Evolutionary conservation across 2,888 invertebrate species (phyloP).

Genomic region (Tipula helvola): DNA sequence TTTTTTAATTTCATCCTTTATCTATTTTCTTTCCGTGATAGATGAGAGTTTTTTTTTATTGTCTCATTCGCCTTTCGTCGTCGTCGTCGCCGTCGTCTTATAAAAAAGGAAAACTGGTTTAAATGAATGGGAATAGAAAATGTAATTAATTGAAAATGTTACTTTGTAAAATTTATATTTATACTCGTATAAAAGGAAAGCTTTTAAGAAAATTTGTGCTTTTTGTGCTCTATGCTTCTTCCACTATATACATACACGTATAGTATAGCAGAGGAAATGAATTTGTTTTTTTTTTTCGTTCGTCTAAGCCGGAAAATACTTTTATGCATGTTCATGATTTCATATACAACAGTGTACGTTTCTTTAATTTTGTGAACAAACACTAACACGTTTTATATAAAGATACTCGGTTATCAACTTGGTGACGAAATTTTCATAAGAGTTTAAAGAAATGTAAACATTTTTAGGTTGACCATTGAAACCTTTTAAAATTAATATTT

Average conservation of each 20-base stretch:
- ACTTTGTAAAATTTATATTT: not conserved
- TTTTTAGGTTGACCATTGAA: not conserved
- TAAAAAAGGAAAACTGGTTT: not conserved
- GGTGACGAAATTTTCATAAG: not conserved
- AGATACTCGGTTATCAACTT: not conserved
- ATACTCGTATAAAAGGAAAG: not conserved
- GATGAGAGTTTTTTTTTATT: not conserved
- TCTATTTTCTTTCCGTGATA: not conserved
- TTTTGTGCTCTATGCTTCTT: not conserved
- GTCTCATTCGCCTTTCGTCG: not conserved
- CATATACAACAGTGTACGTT: not conserved
- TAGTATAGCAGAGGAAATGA: not conserved
- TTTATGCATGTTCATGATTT: not conserved
- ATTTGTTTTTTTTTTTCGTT: not conserved
- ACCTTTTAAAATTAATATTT: not conserved
- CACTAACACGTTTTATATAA: too few relatives aligned
- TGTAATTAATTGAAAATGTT: slow-evolving; percentile 4
- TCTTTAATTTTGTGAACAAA: too few relatives aligned
- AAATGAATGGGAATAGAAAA: slow-evolving; percentile 4
- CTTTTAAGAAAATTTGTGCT: not conserved
- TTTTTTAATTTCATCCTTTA: not conserved
- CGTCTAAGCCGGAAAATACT: not conserved
- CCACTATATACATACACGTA: not conserved
- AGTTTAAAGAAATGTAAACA: not conserved
- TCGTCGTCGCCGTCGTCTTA: not conserved